Percentiles rank a stretch among this genome's conserved stretches.
Evolutionary conservation across 2,888 invertebrate species (phyloP).

Genomic region (Heteropelma amictum): DNA sequence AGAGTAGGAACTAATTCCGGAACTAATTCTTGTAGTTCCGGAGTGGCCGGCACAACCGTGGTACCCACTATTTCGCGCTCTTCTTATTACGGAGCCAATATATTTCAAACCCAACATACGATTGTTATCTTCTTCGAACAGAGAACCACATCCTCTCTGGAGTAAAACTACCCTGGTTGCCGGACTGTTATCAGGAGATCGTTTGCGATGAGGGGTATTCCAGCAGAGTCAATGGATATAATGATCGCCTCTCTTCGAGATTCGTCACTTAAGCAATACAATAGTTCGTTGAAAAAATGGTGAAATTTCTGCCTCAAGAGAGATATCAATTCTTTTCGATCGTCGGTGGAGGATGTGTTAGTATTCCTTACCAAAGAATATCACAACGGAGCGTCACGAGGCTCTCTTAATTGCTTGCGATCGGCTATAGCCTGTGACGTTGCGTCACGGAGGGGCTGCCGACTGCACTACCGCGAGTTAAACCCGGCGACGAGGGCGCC

Average conservation of each 20-base stretch:
- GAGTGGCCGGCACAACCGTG: no score
- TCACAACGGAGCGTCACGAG: background rate
- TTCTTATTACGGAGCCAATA: no score
- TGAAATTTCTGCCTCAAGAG: background rate
- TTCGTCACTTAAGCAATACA: constrained; percentile 25
- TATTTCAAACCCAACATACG: no score
- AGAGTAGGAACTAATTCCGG: no score
- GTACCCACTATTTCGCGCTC: no score
- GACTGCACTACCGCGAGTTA: no score
- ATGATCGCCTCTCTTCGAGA: constrained; percentile 18
- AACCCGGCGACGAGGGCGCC: no score
- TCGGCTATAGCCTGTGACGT: constrained; percentile 11
- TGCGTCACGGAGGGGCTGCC: no score
- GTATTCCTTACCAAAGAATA: background rate
- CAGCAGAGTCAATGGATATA: background rate
- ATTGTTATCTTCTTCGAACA: constrained; percentile 35
- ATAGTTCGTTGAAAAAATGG: background rate
- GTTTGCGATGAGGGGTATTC: constrained; percentile 20
- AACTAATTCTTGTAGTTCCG: no score
- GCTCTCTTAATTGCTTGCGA: background rate
- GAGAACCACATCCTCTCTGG: constrained; percentile 34
- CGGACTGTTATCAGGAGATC: constrained; percentile 47
- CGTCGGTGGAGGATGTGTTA: background rate
- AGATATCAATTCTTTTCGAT: background rate
- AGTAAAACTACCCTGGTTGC: constrained; percentile 51